Percentiles rank a stretch among this genome's conserved stretches.
Conservation (phyloP, 2,797 vertebrate genomes). For the Pampus argenteus region DNA sequence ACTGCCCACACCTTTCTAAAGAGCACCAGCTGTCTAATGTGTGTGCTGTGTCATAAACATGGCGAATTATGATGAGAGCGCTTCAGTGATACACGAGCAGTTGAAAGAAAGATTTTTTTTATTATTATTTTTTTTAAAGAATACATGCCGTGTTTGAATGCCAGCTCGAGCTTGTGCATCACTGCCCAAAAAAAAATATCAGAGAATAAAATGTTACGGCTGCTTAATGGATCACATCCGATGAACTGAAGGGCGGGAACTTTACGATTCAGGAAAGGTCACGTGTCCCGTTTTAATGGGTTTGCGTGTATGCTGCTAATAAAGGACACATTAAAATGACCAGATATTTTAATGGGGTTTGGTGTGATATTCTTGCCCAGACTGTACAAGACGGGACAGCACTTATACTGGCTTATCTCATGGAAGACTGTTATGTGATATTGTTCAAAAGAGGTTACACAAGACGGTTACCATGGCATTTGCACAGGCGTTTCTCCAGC, state of each 20-base stretch:
- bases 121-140: constrained; percentile 16
- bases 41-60: constrained; percentile 24
- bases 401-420: constrained; percentile 57
- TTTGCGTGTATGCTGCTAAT: constrained; percentile 37
- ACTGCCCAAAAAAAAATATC: constrained; percentile 33
- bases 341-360: constrained; percentile 58
- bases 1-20: constrained; percentile 52
- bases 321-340: constrained; percentile 58
- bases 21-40: constrained; percentile 56
- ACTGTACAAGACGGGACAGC: constrained; percentile 39
- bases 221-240: constrained; percentile 66
- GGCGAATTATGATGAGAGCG: constrained; percentile 41
- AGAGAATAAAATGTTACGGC: constrained; percentile 39
- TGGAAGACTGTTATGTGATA: constrained; percentile 60
- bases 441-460: constrained; percentile 66
- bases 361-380: constrained; percentile 45
- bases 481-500: constrained; percentile 60
- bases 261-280: constrained; percentile 54
- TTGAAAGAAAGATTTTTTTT: constrained; percentile 30
- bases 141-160: constrained; percentile 40
- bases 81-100: constrained; percentile 37
- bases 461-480: constrained; percentile 76
- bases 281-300: constrained; percentile 49
- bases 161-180: constrained; percentile 38
- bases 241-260: constrained; percentile 53